A percentile compares a stretch with the other conserved stretches of the same genome.
phyloP scores from a whole-genome alignment of 2,888 invertebrate species.

The Laspeyria flexula region DNA sequence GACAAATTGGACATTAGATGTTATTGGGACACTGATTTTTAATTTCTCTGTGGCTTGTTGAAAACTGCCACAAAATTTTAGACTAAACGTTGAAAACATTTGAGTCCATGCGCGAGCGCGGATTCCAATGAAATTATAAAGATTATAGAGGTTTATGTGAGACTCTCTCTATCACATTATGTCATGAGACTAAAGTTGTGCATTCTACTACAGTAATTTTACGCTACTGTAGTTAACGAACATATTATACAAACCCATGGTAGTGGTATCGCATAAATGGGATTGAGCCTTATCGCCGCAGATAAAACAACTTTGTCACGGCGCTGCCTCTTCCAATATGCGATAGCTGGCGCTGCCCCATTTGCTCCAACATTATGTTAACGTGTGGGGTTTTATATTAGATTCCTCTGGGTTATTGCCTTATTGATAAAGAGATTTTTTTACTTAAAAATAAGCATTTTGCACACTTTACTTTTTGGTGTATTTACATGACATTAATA shows the following conservation, averaged over 20 bases:
- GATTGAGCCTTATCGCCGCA: constrained; percentile 66
- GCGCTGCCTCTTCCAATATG: constrained; percentile 67
- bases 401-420: constrained; percentile 47
- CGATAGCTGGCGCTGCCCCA: constrained; percentile 66
- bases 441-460: neutral
- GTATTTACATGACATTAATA: no score
- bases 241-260: constrained; percentile 1
- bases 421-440: constrained; percentile 8
- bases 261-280: constrained; percentile 38
- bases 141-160: no score
- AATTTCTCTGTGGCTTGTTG: no score
- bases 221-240: neutral
- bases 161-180: no score
- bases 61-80: no score
- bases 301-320: constrained; percentile 81
- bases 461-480: neutral
- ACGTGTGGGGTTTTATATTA: constrained; percentile 67
- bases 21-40: no score
- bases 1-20: no score
- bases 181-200: no score
- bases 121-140: no score
- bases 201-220: neutral
- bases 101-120: no score
- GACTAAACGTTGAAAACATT: no score
- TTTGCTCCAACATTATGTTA: constrained; percentile 77